Conservation (phyloP, 2,113 vertebrate species). For the Poeciliopsis occidentalis region DNA sequence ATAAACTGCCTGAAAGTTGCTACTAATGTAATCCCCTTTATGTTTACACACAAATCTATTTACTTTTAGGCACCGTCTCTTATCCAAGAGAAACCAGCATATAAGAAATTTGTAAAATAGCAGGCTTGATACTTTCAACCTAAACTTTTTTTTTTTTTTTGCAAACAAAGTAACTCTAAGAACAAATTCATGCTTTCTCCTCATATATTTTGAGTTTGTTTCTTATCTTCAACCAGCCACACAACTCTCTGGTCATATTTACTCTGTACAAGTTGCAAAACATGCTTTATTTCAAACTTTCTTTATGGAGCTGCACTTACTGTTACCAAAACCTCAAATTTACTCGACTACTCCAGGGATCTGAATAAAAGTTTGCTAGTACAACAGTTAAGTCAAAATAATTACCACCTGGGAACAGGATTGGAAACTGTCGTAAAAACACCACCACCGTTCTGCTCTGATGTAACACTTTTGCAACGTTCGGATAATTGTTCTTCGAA, state of each 20-base stretch:
- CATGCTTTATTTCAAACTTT: constrained; percentile 20
- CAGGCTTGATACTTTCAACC: neutral
- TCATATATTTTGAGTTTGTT: constrained; percentile 46
- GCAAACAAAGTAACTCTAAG: constrained; percentile 24
- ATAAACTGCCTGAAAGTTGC: constrained; percentile 55
- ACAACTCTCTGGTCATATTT: constrained; percentile 5
- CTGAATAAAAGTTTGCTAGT: constrained; percentile 3
- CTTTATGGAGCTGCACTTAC: neutral
- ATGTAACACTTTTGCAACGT: constrained; percentile 39
- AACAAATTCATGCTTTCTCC: constrained; percentile 19
- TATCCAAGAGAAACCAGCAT: neutral
- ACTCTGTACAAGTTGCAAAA: constrained; percentile 10
- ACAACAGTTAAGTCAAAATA: constrained; percentile 1
- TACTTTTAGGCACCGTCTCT: constrained; percentile 22
- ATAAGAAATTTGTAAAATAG: neutral
- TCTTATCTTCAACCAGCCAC: constrained; percentile 51
- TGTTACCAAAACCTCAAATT: neutral
- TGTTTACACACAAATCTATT: constrained; percentile 46
- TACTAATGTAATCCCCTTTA: constrained; percentile 52
- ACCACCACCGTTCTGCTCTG: constrained; percentile 22
- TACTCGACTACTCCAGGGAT: neutral
- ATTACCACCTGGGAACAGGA: constrained; percentile 12
- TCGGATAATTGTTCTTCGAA: constrained; percentile 27
- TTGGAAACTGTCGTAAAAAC: constrained; percentile 11
- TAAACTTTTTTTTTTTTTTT: no score